Evolutionary conservation across 2,797 vertebrate genomes (phyloP).

Genomic region (Chaenodraco wilsoni): DNA sequence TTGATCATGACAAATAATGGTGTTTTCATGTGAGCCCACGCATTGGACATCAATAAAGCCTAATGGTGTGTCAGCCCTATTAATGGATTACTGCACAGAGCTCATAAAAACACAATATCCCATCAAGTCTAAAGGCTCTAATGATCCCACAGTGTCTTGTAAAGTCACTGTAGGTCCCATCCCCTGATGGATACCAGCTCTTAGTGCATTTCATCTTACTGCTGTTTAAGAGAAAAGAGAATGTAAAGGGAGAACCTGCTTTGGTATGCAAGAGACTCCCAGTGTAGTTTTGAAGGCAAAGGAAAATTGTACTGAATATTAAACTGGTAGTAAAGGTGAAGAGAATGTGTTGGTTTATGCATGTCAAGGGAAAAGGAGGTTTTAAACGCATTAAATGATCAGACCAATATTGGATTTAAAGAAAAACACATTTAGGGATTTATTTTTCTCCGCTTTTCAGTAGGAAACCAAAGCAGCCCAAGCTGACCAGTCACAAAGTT

Average conservation of each 20-base stretch:
- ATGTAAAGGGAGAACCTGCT: slow-evolving; percentile 53
- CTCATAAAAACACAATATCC: slow-evolving; percentile 81
- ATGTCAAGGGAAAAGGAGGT: background rate
- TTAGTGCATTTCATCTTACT: slow-evolving; percentile 69
- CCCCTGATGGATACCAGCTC: slow-evolving; percentile 72
- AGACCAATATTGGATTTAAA: background rate
- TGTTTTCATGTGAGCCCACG: slow-evolving; percentile 74
- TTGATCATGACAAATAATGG: slow-evolving; percentile 78
- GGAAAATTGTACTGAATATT: slow-evolving; percentile 29
- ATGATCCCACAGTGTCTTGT: slow-evolving; percentile 77
- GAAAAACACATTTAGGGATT: background rate
- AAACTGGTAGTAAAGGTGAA: slow-evolving; percentile 28
- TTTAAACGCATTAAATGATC: background rate
- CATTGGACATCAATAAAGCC: slow-evolving; percentile 78
- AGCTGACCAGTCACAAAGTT: background rate
- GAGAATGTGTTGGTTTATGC: slow-evolving; percentile 20
- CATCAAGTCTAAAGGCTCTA: slow-evolving; percentile 74
- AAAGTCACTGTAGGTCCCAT: slow-evolving; percentile 71
- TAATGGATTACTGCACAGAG: slow-evolving; percentile 77
- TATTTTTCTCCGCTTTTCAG: background rate
- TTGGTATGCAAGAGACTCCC: slow-evolving; percentile 27
- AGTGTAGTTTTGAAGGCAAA: slow-evolving; percentile 25
- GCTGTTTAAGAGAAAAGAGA: slow-evolving; percentile 59
- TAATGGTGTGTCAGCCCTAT: slow-evolving; percentile 76
- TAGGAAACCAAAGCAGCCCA: background rate